Evolutionary conservation across 2,113 vertebrate genomes (phyloP).

Genomic region (Egretta garzetta): DNA sequence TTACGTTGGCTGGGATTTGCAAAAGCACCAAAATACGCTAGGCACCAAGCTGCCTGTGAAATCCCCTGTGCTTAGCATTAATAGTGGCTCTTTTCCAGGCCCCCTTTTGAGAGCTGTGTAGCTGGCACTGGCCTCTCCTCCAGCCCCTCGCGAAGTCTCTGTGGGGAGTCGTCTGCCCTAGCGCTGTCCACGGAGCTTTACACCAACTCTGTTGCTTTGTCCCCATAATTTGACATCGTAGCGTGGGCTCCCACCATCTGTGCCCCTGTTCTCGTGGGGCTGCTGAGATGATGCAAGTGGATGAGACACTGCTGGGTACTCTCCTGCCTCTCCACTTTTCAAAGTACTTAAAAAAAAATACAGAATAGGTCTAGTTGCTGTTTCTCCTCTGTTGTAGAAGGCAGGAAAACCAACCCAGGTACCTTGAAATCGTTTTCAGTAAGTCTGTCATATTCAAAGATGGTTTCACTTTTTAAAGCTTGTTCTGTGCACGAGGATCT

Average conservation of each 20-base stretch:
- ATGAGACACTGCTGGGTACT: background rate
- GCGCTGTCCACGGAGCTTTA: background rate
- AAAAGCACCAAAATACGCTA: background rate
- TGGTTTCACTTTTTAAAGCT: background rate
- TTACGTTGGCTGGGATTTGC: background rate
- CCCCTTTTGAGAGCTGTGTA: background rate
- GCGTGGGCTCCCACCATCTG: background rate
- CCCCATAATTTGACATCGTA: background rate
- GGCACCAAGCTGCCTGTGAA: background rate
- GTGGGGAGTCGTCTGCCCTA: background rate
- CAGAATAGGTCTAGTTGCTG: background rate
- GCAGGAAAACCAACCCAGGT: background rate
- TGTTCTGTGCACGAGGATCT: background rate
- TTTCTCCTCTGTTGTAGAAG: background rate
- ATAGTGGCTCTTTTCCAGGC: background rate
- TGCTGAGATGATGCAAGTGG: background rate
- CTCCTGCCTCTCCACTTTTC: background rate
- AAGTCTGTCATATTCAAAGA: background rate
- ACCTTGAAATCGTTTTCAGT: background rate
- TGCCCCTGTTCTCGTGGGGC: rapidly evolving
- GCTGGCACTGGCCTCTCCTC: background rate
- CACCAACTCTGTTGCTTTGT: background rate
- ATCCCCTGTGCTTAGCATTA: background rate
- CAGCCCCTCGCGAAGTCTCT: background rate
- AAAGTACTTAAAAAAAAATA: background rate